Percentiles rank a stretch among this genome's conserved stretches.
Conservation (phyloP, 2,113 vertebrate species). For the Notothenia coriiceps region DNA sequence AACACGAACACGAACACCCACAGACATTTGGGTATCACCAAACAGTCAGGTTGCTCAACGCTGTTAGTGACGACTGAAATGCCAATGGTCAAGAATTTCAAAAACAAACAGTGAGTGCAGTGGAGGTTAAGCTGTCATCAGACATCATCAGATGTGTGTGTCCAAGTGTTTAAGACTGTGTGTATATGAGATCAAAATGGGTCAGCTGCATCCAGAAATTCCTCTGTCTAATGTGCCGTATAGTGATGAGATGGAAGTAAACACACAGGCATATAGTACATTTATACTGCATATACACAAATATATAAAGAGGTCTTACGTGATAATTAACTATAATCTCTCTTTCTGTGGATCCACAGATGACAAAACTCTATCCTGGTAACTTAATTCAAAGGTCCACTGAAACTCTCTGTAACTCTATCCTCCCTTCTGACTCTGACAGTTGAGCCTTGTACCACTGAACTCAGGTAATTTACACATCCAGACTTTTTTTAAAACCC, state of each 20-base stretch:
- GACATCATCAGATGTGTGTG: conserved; percentile 6
- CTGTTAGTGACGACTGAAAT: conserved; percentile 27
- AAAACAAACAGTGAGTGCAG: conserved; percentile 62
- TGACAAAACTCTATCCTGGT: background rate
- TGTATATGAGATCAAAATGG: conserved; percentile 39
- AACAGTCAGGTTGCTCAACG: conserved; percentile 47
- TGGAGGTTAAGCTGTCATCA: conserved; percentile 39
- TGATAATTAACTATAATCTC: conserved; percentile 2
- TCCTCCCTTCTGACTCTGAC: conserved; percentile 39
- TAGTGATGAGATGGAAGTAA: conserved; percentile 47
- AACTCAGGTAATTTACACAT: conserved; percentile 1
- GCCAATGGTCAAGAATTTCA: conserved; percentile 55
- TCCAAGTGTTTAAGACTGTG: conserved; percentile 1
- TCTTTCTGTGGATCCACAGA: background rate
- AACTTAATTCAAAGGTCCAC: conserved; percentile 6
- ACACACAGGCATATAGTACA: conserved; percentile 4
- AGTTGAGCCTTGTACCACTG: conserved; percentile 37
- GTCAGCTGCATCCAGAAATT: conserved; percentile 64
- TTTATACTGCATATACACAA: background rate
- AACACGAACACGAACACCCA: background rate
- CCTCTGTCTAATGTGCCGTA: conserved; percentile 54
- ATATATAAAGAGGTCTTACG: background rate
- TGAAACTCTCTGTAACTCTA: conserved; percentile 38
- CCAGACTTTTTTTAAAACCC: background rate
- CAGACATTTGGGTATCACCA: background rate